A percentile compares a stretch with the other conserved stretches of the same genome.
These are phyloP conservation scores for Graptemys geographica DNA, from an alignment of 2,797 vertebrate genomes.

Conservation along the genomic window DNA sequence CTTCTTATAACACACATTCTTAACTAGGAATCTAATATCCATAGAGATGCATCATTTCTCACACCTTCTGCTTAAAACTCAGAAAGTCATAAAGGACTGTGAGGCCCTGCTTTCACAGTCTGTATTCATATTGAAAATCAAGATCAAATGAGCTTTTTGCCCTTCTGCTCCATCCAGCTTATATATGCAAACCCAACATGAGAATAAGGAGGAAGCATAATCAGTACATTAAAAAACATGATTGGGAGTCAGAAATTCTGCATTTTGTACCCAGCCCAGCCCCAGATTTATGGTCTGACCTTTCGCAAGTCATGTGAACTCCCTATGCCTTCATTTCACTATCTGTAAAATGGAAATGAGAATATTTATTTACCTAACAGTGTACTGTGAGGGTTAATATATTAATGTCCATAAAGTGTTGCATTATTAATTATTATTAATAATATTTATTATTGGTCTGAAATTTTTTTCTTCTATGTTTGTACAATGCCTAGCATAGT, in stretches of 20 bases:
- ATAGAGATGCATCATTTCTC: background rate
- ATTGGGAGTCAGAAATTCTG: background rate
- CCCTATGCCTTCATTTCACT: background rate
- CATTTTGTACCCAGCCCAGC: background rate
- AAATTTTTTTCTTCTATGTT: background rate
- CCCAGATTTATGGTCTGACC: background rate
- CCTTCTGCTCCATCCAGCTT: background rate
- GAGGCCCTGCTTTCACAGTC: conserved; percentile 1
- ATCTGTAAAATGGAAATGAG: background rate
- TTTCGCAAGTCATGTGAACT: background rate
- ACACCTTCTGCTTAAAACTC: conserved; percentile 18
- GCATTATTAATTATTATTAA: background rate
- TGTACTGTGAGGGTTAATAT: background rate
- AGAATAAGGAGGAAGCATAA: background rate
- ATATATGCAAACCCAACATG: background rate
- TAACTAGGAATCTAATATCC: conserved; percentile 2
- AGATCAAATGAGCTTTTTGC: conserved; percentile 7
- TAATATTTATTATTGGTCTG: background rate
- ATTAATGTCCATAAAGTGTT: background rate
- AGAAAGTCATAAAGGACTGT: background rate
- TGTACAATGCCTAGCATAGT: background rate
- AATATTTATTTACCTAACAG: background rate
- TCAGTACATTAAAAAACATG: background rate
- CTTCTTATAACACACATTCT: conserved; percentile 30
- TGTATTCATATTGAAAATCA: background rate